Percentiles rank a stretch among this genome's conserved stretches.
phyloP scores from a whole-genome alignment of 2,888 invertebrate species.

The Lamproptera curius region DNA sequence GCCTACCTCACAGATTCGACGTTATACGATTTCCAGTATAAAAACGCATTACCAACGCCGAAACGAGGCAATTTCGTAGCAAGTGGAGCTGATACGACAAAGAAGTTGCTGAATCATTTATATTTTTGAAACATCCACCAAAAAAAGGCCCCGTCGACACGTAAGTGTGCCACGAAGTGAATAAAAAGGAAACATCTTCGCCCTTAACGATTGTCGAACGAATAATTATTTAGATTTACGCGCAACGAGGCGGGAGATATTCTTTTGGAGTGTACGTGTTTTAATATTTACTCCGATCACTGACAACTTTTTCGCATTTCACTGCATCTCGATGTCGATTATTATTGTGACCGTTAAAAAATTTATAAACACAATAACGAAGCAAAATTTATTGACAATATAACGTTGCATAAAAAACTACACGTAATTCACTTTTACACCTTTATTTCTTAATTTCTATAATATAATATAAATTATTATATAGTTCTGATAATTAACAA shows the following conservation, averaged over 20 bases:
- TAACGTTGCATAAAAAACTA: no score
- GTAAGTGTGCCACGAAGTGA: background rate
- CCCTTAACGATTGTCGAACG: background rate
- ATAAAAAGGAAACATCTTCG: background rate
- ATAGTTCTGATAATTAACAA: no score
- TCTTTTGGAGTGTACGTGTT: background rate
- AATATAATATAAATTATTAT: no score
- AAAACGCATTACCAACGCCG: constrained; percentile 58
- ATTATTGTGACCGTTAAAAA: no score
- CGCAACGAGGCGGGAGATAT: background rate
- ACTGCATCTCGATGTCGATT: no score
- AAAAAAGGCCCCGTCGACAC: constrained; percentile 1
- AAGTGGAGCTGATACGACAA: constrained; percentile 52
- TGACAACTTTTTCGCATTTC: no score
- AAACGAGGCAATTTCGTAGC: constrained; percentile 48
- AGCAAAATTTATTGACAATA: no score
- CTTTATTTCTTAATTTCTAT: no score
- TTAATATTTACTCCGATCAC: no score
- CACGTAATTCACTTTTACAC: no score
- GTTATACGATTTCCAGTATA: constrained; percentile 54
- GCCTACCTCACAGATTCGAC: constrained; percentile 58
- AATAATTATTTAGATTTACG: background rate
- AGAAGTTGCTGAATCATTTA: constrained; percentile 51
- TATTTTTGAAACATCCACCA: constrained; percentile 22
- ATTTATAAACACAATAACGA: no score